phyloP scores from a whole-genome alignment of 2,113 vertebrate species.

The Nannobrachium achirus region DNA sequence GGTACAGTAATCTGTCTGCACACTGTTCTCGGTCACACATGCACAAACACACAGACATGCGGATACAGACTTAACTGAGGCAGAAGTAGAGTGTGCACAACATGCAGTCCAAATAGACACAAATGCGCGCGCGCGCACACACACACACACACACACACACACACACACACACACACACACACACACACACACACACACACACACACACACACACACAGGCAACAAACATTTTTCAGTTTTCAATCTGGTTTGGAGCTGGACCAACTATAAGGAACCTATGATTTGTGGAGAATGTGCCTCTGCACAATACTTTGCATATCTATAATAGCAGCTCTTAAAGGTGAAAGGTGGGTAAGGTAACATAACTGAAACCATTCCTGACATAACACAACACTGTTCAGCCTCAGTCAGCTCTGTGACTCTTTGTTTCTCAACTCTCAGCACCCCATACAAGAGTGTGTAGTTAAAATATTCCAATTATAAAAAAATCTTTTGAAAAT shows the following conservation, averaged over 20 bases:
- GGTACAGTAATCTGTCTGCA: slow-evolving; percentile 82
- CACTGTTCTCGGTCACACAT: not conserved
- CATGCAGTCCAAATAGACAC: too few relatives aligned
- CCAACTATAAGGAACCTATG: not conserved
- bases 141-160: not conserved
- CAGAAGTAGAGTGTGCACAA: too few relatives aligned
- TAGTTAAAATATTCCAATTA: too few relatives aligned
- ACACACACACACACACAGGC: not conserved
- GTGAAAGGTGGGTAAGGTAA: too few relatives aligned
- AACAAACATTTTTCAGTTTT: not conserved
- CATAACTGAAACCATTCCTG: too few relatives aligned
- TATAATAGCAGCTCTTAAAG: too few relatives aligned
- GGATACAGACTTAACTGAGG: not conserved
- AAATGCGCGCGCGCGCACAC: too few relatives aligned
- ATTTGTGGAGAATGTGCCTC: slow-evolving; percentile 5
- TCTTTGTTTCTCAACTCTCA: not conserved
- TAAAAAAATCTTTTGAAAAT: too few relatives aligned
- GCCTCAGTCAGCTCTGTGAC: not conserved
- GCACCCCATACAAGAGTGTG: not conserved
- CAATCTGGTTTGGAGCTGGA: not conserved
- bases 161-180: slow-evolving; percentile 8
- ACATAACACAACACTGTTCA: not conserved
- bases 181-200: not conserved
- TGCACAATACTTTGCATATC: not conserved
- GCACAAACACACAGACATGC: not conserved